Evolutionary conservation across 2,888 invertebrate genomes (phyloP), one percentile per base, ranked within the genome.

Genomic region (Oxyscelio sp.): DNA sequence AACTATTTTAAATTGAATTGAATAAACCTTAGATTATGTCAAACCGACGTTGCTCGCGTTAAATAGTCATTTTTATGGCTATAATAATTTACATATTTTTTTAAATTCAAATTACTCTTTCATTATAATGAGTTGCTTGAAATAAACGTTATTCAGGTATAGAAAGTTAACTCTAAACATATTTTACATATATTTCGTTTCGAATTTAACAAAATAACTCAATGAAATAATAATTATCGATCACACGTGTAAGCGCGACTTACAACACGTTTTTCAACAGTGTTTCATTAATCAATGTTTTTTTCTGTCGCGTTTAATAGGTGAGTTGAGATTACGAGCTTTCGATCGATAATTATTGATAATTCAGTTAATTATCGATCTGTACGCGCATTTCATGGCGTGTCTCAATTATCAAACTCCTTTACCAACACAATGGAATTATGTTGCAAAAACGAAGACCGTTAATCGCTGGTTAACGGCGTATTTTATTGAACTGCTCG

Each of bases 381-480:
- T 17, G 61, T 63, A 74, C 40, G 50, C 68, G 78, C 66, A 74
- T 74, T 81, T 78, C 78, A 63, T 84, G 75, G 70, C 75, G 75
- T 84, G 79, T 79, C 79, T 79, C 79, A 83, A 83, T 83, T 74
- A 74, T 78, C 70, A 83, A 79, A 70, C 70, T 74, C 70, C 71
- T 79, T 68, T 61, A 40, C 71, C 54, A 79, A 70, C 58, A 75
- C 79, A 79, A 79, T 79, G 73, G 70, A 59, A 59, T 82, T 54
- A 48, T 48, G 68, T 31, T 59, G 66, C 54, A 82, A 77, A 82
- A 82, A 71, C 71, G 48, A 34, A 58, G 56, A 81, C 82, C 75
- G 75, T 82, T 82, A 75, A 70, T 75, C 82, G 66, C 63, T 59
- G 63, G 70, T 78, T 68, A 78, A 61, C 50, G 74, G 68, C 78